A percentile compares a stretch with the other conserved stretches of the same genome.
phyloP scores from a whole-genome alignment of 2,113 vertebrate species.

The Salvelinus sp. region DNA sequence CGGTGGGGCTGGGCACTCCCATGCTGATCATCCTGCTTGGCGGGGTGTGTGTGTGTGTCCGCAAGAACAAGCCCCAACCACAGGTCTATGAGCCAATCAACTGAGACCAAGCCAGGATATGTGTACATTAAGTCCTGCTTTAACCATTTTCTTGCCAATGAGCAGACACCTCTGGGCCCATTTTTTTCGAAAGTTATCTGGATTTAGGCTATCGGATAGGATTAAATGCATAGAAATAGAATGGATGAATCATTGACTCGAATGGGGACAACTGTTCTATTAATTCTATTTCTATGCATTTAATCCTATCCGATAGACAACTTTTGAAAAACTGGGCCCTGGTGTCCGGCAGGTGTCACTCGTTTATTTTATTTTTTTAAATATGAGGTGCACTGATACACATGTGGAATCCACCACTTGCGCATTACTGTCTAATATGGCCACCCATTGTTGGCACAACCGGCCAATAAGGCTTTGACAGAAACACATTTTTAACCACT shows the following conservation, averaged over 20 bases:
- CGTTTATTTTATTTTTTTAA: not conserved
- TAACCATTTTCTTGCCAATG: not conserved
- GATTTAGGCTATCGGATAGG: no score
- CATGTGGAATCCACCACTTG: not conserved
- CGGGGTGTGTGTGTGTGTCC: slow-evolving; percentile 57
- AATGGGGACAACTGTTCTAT: no score
- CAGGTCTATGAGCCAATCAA: slow-evolving; percentile 82
- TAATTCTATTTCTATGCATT: not conserved
- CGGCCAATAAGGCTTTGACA: no score
- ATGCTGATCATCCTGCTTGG: slow-evolving; percentile 78
- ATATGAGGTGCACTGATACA: not conserved
- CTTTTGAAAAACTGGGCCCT: no score
- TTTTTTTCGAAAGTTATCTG: no score
- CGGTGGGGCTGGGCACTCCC: slow-evolving; percentile 79
- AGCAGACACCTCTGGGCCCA: not conserved
- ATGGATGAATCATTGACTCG: no score
- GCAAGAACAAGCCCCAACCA: slow-evolving; percentile 12
- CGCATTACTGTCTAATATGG: not conserved
- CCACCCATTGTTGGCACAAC: not conserved
- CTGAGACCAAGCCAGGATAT: slow-evolving; percentile 55
- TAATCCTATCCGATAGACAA: not conserved
- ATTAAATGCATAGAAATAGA: no score
- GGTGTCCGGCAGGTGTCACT: no score
- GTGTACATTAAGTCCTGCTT: no score
- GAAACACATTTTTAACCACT: no score